phyloP scores from a whole-genome alignment of 2,888 invertebrate species.

The Andrena camellia region DNA sequence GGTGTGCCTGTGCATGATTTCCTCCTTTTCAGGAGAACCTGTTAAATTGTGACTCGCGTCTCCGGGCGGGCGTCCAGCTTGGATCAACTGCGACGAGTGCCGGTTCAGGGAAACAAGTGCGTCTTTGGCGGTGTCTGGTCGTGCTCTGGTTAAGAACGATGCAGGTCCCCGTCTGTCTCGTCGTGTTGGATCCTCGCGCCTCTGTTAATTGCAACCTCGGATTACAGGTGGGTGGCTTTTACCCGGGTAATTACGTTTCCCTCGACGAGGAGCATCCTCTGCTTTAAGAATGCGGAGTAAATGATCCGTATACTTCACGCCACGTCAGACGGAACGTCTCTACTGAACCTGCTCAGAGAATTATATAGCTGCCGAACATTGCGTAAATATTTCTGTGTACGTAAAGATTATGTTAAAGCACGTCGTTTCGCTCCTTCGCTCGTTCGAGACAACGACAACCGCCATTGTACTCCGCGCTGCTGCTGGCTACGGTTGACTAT shows the following conservation, averaged over 20 bases:
- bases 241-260: neutral
- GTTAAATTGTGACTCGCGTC: constrained; percentile 51
- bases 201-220: too few relatives aligned
- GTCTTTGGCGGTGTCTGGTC: constrained; percentile 9
- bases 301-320: neutral
- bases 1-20: constrained; percentile 51
- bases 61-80: neutral
- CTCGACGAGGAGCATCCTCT: neutral
- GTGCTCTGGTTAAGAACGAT: constrained; percentile 18
- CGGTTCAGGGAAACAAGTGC: constrained; percentile 30
- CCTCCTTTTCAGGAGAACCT: constrained; percentile 42
- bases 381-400: constrained; percentile 13
- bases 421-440: constrained; percentile 27
- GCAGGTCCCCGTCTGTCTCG: neutral
- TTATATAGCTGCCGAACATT: neutral
- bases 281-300: neutral
- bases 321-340: neutral
- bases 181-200: too few relatives aligned
- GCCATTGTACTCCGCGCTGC: constrained; percentile 29
- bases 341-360: neutral
- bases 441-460: constrained; percentile 28
- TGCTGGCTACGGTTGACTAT: constrained; percentile 27
- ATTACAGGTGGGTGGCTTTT: too few relatives aligned
- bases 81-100: constrained; percentile 39
- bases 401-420: constrained; percentile 39